These are phyloP conservation scores for Cosmia trapezina DNA, from an alignment of 2,888 invertebrate genomes.

Conservation along the genomic window DNA sequence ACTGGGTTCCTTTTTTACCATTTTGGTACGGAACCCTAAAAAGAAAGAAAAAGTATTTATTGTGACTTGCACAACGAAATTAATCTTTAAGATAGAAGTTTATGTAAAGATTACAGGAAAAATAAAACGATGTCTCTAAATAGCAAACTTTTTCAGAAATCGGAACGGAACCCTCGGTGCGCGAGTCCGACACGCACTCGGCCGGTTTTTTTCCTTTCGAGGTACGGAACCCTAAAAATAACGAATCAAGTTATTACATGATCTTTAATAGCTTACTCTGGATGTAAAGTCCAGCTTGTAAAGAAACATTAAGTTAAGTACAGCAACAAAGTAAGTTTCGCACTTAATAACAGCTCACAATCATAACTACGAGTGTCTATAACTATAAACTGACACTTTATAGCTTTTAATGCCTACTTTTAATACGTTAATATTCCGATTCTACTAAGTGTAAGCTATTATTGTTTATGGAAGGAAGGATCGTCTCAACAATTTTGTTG, in stretches of 20 bases:
- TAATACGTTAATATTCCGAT: not conserved
- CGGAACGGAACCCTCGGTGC: too few species aligned
- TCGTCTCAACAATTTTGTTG: not conserved
- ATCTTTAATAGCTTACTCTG: not conserved
- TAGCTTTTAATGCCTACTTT: not conserved
- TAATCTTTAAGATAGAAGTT: too few species aligned
- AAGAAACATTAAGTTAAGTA: not conserved
- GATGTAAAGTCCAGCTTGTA: not conserved
- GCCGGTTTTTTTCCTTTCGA: too few species aligned
- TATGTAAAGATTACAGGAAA: too few species aligned
- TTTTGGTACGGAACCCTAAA: too few species aligned
- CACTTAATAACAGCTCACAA: slow-evolving; percentile 7
- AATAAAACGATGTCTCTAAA: too few species aligned
- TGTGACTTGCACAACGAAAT: too few species aligned
- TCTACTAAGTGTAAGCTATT: too few species aligned
- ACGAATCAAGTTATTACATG: not conserved
- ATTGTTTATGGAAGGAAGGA: not conserved
- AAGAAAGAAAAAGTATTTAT: too few species aligned
- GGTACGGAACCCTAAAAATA: not conserved
- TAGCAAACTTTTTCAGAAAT: too few species aligned
- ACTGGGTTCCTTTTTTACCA: too few species aligned
- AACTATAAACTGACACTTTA: not conserved
- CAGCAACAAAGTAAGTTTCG: slow-evolving; percentile 22
- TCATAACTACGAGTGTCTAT: not conserved
- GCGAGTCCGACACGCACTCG: too few species aligned